Percentiles rank a stretch among this genome's conserved stretches.
Evolutionary conservation across 1,140 invertebrate genomes (phyloP).

Genomic region (Lasaia peninsularis): DNA sequence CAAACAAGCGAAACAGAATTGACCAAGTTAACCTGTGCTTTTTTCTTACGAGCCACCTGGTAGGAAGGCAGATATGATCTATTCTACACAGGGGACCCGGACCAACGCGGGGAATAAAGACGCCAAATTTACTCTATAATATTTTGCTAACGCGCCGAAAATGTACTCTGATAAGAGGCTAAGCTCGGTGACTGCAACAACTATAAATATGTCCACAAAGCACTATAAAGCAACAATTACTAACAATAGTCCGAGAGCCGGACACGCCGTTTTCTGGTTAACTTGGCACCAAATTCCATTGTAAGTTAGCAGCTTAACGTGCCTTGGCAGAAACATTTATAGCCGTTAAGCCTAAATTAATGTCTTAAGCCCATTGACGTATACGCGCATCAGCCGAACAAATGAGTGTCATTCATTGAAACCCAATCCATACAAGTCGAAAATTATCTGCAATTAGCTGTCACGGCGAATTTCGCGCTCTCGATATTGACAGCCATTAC

Average conservation of each 20-base stretch:
- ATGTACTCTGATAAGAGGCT: too few species aligned
- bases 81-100: too few species aligned
- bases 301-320: conserved; percentile 5
- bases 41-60: too few species aligned
- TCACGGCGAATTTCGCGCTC: too few species aligned
- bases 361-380: conserved; percentile 9
- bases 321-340: conserved; percentile 2
- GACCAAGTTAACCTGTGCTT: too few species aligned
- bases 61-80: too few species aligned
- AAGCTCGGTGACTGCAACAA: too few species aligned
- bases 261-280: background rate
- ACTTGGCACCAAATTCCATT: conserved; percentile 10
- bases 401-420: conserved; percentile 5
- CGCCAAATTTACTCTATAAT: too few species aligned
- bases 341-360: conserved; percentile 8
- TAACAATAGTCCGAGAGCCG: background rate
- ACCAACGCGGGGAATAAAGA: too few species aligned
- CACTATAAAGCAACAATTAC: conserved; percentile 1
- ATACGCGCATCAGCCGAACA: background rate
- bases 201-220: background rate
- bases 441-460: conserved; percentile 7
- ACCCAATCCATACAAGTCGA: background rate
- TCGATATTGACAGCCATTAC: too few species aligned
- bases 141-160: too few species aligned
- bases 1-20: too few species aligned